Evolutionary conservation across 2,113 vertebrate genomes (phyloP).

Genomic region (Ictalurus punctatus): DNA sequence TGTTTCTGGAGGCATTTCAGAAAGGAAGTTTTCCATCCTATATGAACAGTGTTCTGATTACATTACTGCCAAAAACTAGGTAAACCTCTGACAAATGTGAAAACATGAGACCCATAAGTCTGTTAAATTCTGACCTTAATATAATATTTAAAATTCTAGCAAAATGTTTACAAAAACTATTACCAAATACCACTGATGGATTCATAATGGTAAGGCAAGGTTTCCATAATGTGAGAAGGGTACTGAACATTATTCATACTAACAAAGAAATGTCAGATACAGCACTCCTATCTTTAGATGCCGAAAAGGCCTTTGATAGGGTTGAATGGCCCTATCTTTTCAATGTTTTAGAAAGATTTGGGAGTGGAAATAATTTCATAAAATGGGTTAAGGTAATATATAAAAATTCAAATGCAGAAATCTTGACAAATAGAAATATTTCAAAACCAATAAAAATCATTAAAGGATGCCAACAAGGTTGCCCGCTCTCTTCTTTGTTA

Average conservation of each 20-base stretch:
- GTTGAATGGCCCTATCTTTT: constrained; percentile 3
- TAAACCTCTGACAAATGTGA: too few species aligned
- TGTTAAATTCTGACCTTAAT: too few species aligned
- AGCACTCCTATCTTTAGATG: constrained; percentile 6
- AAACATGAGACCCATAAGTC: too few species aligned
- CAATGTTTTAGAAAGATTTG: constrained; percentile 15
- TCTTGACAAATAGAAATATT: background rate
- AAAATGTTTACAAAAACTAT: too few species aligned
- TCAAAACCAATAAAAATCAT: background rate
- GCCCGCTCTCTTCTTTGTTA: background rate
- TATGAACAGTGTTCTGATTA: too few species aligned
- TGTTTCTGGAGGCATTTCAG: too few species aligned
- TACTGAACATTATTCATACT: constrained; percentile 6
- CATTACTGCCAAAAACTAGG: too few species aligned
- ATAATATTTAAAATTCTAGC: too few species aligned
- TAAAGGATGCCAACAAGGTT: background rate
- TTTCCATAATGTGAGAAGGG: constrained; percentile 27
- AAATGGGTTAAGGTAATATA: background rate
- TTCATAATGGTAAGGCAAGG: constrained; percentile 21
- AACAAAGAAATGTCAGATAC: background rate
- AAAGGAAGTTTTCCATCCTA: too few species aligned
- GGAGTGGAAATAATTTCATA: background rate
- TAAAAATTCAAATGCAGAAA: background rate
- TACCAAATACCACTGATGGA: too few species aligned
- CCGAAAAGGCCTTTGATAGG: constrained; percentile 5